Evolutionary conservation across 2,113 vertebrate genomes (phyloP).

Genomic region (Amazona vittata): DNA sequence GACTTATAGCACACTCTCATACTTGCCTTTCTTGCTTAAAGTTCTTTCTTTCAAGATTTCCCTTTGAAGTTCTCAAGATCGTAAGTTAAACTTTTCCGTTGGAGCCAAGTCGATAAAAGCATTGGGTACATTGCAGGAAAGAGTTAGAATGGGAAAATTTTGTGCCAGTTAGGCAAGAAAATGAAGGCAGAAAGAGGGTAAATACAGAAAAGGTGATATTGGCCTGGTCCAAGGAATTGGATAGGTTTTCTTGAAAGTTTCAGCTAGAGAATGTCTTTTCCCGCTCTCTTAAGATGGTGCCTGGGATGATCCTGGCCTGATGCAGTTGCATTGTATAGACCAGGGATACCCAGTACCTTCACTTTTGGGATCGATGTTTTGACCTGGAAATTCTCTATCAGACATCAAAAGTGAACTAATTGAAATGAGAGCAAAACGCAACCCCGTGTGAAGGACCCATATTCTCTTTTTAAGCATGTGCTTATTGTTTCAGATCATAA

Average conservation of each 20-base stretch:
- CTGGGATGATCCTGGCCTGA: neutral
- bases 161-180: neutral
- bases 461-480: neutral
- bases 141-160: neutral
- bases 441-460: neutral
- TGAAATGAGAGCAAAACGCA: neutral
- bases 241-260: neutral
- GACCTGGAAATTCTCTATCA: neutral
- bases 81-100: neutral
- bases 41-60: neutral
- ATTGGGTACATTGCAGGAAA: neutral
- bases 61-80: neutral
- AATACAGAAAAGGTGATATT: neutral
- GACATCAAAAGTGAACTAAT: neutral
- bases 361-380: neutral
- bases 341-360: neutral
- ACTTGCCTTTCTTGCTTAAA: neutral
- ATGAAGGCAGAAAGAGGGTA: neutral
- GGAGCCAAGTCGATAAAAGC: neutral
- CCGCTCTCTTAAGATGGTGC: rapidly evolving
- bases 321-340: no score
- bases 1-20: neutral
- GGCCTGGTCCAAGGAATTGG: neutral
- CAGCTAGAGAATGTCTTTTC: neutral
- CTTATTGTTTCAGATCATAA: neutral